Evolutionary conservation across 2,888 invertebrate genomes (phyloP).

Genomic region (Aproaerema taeniolella): DNA sequence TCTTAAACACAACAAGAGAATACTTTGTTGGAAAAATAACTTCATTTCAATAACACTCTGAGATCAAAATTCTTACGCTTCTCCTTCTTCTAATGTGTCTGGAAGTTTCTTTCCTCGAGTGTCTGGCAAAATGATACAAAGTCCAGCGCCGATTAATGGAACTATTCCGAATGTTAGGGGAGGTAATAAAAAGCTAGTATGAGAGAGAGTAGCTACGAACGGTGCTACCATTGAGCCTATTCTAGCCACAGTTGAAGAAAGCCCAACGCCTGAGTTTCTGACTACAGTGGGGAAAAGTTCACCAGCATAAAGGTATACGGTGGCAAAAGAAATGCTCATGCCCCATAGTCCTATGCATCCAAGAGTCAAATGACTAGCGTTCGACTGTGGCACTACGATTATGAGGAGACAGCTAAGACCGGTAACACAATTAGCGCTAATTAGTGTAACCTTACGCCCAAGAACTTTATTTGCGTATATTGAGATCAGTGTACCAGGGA

Average conservation of each 20-base stretch:
- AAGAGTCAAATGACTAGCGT: constrained; percentile 75
- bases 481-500: constrained; percentile 79
- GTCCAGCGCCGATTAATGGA: constrained; percentile 81
- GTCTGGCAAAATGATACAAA: constrained; percentile 85
- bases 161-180: constrained; percentile 84
- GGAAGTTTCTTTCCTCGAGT: constrained; percentile 86
- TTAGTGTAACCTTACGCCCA: constrained; percentile 82
- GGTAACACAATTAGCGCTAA: constrained; percentile 80
- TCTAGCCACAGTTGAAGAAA: constrained; percentile 90
- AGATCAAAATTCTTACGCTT: constrained; percentile 59
- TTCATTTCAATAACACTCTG: neutral
- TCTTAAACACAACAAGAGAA: too few species aligned
- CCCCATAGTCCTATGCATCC: constrained; percentile 88
- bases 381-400: constrained; percentile 68
- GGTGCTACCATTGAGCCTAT: constrained; percentile 92
- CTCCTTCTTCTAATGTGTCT: constrained; percentile 89
- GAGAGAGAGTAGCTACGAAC: constrained; percentile 83
- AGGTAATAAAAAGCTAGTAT: constrained; percentile 79
- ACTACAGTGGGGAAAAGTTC: constrained; percentile 94
- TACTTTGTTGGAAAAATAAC: constrained; percentile 3
- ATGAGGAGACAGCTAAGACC: constrained; percentile 81
- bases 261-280: constrained; percentile 90
- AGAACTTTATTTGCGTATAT: constrained; percentile 80
- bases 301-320: constrained; percentile 91
- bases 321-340: constrained; percentile 89